Evolutionary conservation across 2,888 invertebrate genomes (phyloP).

Genomic region (Germaria angustata): DNA sequence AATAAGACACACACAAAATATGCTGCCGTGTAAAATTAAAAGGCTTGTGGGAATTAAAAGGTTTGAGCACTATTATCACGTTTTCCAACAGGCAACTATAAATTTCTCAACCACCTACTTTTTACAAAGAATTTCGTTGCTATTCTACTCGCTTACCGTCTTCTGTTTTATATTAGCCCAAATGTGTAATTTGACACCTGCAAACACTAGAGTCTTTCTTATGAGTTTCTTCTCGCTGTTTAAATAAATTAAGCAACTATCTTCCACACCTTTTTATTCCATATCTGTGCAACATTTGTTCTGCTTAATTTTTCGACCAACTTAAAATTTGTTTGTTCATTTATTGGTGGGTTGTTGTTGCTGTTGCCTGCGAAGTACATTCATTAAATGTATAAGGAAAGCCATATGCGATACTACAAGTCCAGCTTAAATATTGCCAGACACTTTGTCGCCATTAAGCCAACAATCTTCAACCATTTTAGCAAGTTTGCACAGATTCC

Average conservation of each 20-base stretch:
- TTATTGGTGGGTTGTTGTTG: slow-evolving; percentile 51
- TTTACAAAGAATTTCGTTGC: slow-evolving; percentile 51
- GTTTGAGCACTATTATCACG: slow-evolving; percentile 52
- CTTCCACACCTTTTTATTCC: slow-evolving; percentile 58
- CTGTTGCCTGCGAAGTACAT: neutral
- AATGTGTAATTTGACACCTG: slow-evolving; percentile 65
- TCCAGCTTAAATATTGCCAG: slow-evolving; percentile 46
- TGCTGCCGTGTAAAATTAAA: neutral
- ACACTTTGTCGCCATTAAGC: slow-evolving; percentile 64
- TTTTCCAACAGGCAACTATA: slow-evolving; percentile 43
- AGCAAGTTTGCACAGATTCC: slow-evolving; percentile 36
- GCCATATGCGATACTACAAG: slow-evolving; percentile 4
- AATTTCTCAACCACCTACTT: slow-evolving; percentile 67
- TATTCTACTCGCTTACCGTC: slow-evolving; percentile 30
- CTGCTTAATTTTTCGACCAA: slow-evolving; percentile 25
- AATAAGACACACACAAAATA: neutral
- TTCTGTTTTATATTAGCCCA: slow-evolving; percentile 56
- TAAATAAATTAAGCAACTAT: slow-evolving; percentile 55
- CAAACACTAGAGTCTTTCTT: slow-evolving; percentile 39
- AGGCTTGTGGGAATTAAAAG: slow-evolving; percentile 45
- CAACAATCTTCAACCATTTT: slow-evolving; percentile 56
- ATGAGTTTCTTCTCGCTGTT: slow-evolving; percentile 2
- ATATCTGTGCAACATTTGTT: neutral
- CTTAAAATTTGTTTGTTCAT: slow-evolving; percentile 52
- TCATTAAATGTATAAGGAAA: slow-evolving; percentile 45